These are phyloP conservation scores for Aphis craccivora DNA, from an alignment of 1,140 invertebrate genomes.

Conservation along the genomic window DNA sequence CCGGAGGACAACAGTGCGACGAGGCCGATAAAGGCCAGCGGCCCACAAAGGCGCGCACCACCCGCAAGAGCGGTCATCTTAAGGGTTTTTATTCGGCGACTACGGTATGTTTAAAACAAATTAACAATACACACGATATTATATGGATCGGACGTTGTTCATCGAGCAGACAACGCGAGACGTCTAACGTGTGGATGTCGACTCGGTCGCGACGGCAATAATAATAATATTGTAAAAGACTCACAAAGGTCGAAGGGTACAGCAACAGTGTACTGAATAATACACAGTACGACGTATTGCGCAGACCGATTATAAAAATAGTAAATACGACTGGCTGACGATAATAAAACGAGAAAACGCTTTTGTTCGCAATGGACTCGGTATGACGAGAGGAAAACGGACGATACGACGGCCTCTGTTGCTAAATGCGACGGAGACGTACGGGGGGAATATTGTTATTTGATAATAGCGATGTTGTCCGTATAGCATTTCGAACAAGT, in stretches of 20 bases:
- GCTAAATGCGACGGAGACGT: not conserved
- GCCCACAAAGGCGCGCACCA: not conserved
- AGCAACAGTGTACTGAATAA: too few species aligned
- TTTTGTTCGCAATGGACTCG: not conserved
- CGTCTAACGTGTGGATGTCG: too few species aligned
- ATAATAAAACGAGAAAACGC: not conserved
- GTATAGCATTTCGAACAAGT: not conserved
- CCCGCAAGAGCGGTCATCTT: not conserved
- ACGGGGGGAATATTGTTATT: not conserved
- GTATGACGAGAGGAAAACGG: not conserved
- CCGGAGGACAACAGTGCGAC: not conserved
- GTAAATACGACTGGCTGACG: not conserved
- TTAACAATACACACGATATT: too few species aligned
- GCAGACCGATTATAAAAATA: not conserved
- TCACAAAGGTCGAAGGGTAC: not conserved
- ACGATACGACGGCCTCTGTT: not conserved
- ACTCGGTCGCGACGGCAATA: too few species aligned
- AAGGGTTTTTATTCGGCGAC: not conserved
- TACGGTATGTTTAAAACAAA: not conserved
- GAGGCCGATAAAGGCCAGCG: not conserved
- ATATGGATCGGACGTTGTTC: not conserved
- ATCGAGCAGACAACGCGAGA: too few species aligned
- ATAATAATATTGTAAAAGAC: too few species aligned
- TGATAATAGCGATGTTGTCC: not conserved
- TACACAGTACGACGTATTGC: too few species aligned